These are phyloP conservation scores for Penaeus chinensis DNA, from an alignment of 1,140 invertebrate genomes.

Conservation along the genomic window DNA sequence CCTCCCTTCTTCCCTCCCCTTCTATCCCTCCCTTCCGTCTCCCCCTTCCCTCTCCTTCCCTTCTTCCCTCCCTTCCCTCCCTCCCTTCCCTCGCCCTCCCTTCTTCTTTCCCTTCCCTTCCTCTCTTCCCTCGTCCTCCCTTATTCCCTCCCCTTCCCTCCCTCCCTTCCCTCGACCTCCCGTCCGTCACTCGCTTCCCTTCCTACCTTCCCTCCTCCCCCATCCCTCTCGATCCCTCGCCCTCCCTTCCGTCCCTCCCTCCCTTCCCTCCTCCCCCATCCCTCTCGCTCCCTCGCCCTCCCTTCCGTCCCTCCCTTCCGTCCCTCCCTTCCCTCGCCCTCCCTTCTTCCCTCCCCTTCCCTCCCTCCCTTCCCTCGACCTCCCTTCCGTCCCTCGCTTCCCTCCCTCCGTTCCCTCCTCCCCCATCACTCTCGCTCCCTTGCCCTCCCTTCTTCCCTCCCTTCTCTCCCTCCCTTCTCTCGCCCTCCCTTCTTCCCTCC, in stretches of 20 bases:
- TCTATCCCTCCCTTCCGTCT: no score
- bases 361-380: not conserved
- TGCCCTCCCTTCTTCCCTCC: no score
- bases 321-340: no score
- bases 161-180: not conserved
- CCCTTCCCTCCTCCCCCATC: not conserved
- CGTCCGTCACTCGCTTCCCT: no score
- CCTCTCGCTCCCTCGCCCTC: not conserved
- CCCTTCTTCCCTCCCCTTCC: not conserved
- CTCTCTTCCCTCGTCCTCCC: not conserved
- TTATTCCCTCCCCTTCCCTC: not conserved
- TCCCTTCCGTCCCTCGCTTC: not conserved
- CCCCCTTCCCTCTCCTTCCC: no score
- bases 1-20: not conserved
- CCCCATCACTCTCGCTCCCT: not conserved
- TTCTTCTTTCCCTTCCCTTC: not conserved
- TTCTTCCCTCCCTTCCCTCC: not conserved
- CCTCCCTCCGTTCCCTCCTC: not conserved
- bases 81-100: not conserved
- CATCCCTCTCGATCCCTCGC: no score
- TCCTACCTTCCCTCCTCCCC: no score
- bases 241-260: not conserved
- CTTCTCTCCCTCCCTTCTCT: no score
- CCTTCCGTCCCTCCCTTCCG: no score
- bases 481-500: no score